Evolutionary conservation across 2,888 invertebrate species (phyloP).

Genomic region (Zelleria hepariella): DNA sequence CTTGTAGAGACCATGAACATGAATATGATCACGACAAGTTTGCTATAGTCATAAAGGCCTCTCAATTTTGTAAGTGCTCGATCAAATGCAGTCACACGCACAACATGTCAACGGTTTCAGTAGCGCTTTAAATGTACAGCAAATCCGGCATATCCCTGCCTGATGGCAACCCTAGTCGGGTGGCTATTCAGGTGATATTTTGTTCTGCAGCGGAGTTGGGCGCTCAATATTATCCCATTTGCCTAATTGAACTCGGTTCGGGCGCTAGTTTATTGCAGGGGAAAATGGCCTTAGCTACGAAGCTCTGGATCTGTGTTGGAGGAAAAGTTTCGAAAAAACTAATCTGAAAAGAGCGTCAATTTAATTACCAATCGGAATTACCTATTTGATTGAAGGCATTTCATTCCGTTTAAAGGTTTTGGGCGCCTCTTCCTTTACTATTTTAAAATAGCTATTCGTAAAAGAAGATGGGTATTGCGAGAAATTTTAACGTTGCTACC

Average conservation of each 20-base stretch:
- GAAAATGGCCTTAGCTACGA: neutral
- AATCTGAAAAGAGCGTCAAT: neutral
- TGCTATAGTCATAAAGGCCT: too few species aligned
- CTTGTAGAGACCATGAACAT: too few species aligned
- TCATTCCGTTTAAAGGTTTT: too few species aligned
- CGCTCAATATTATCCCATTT: constrained; percentile 12
- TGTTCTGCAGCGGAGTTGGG: neutral
- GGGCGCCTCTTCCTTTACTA: too few species aligned
- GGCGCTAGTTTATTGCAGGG: constrained; percentile 8
- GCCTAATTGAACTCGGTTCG: constrained; percentile 16
- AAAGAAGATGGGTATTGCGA: too few species aligned
- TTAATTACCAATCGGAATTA: too few species aligned
- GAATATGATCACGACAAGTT: too few species aligned
- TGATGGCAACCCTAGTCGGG: neutral
- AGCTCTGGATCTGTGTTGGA: neutral
- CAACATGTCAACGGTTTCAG: too few species aligned
- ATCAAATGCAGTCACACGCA: neutral
- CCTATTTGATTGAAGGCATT: too few species aligned
- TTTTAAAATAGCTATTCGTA: too few species aligned
- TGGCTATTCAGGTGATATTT: constrained; percentile 3
- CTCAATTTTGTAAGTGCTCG: neutral
- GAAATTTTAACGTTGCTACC: too few species aligned
- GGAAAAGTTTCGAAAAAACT: neutral
- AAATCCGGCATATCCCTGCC: neutral
- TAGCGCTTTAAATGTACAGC: too few species aligned